A percentile compares a stretch with the other conserved stretches of the same genome.
Evolutionary conservation across 2,113 vertebrate species (phyloP).

Genomic region (Caracal caracal): DNA sequence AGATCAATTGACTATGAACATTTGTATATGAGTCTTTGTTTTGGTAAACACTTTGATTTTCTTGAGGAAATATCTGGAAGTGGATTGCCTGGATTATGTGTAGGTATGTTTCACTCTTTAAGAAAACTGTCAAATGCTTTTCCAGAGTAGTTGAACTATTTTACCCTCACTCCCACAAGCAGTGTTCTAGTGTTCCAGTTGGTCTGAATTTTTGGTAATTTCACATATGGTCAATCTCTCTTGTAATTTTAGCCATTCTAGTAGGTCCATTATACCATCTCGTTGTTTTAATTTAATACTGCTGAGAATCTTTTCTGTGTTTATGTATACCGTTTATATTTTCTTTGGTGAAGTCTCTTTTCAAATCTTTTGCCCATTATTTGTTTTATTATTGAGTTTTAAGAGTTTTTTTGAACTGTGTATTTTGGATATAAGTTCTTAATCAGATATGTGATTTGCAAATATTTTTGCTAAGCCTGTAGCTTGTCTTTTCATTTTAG

Average conservation of each 20-base stretch:
- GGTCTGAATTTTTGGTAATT: background rate
- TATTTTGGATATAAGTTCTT: constrained; percentile 28
- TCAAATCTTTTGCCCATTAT: background rate
- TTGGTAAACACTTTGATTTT: background rate
- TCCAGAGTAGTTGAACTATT: background rate
- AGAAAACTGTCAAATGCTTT: background rate
- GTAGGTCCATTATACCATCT: background rate
- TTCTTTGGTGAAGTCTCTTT: background rate
- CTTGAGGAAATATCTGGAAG: background rate
- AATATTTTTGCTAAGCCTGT: constrained; percentile 29
- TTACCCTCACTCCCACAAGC: background rate
- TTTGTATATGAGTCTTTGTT: background rate
- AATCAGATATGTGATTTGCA: constrained; percentile 20
- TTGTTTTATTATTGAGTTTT: background rate
- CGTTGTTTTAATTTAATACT: background rate
- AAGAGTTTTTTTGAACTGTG: background rate
- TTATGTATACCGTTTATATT: background rate
- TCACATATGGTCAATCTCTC: background rate
- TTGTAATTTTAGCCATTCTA: background rate
- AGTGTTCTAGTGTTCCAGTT: background rate
- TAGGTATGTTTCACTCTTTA: background rate
- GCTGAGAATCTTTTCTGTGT: background rate
- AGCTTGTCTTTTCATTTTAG: constrained; percentile 25
- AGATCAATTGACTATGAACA: background rate
- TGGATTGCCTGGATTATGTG: background rate